These are phyloP conservation scores for Microcebus jonahi DNA, from an alignment of 2,113 vertebrate species.

Conservation along the genomic window DNA sequence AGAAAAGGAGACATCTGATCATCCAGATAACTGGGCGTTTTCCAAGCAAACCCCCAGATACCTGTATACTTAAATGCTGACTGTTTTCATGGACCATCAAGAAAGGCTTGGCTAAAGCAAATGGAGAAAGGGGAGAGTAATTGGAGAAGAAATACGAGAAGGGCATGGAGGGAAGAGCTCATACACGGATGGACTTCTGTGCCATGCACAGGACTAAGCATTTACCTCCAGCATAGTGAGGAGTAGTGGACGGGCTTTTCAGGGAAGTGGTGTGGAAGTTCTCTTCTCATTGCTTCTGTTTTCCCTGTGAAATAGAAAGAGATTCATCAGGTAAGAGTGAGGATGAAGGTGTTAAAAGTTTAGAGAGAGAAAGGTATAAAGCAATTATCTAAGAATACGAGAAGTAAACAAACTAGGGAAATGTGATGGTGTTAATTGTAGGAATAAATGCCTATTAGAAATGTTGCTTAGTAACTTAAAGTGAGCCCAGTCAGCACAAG, in stretches of 20 bases:
- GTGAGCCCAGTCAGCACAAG: not conserved
- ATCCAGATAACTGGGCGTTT: not conserved
- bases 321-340: not conserved
- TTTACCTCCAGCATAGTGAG: not conserved
- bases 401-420: not conserved
- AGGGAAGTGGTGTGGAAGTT: not conserved
- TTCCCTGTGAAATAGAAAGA: not conserved
- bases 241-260: not conserved
- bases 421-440: not conserved
- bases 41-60: not conserved
- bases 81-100: not conserved
- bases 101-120: not conserved
- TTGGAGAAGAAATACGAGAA: not conserved
- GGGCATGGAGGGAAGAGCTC: not conserved
- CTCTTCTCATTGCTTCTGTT: not conserved
- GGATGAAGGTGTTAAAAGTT: not conserved
- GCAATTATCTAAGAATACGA: not conserved
- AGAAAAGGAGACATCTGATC: not conserved
- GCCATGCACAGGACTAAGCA: not conserved
- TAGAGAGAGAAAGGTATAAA: not conserved
- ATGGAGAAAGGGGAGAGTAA: not conserved
- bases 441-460: fast-evolving
- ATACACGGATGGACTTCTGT: not conserved
- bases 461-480: not conserved
- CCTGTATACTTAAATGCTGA: not conserved